phyloP scores from a whole-genome alignment of 2,888 invertebrate species.

The Latrodectus elegans region DNA sequence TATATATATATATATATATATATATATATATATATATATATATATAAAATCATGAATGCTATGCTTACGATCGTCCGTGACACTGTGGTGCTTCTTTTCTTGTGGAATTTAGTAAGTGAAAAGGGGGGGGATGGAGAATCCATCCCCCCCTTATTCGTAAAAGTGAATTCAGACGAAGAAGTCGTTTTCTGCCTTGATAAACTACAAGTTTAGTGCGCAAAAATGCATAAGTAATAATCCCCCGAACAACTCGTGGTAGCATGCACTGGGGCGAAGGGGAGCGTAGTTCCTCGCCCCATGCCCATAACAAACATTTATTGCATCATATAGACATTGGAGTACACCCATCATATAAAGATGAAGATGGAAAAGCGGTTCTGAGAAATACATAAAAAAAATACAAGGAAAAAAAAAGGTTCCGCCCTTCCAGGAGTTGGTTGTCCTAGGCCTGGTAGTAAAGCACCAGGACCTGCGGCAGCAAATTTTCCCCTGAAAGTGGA shows the following conservation, averaged over 20 bases:
- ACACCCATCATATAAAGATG: constrained; percentile 52
- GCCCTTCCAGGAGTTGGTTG: constrained; percentile 1
- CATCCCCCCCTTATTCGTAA: too few species aligned
- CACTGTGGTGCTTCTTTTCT: too few species aligned
- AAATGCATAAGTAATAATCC: constrained; percentile 43
- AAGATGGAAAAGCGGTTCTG: constrained; percentile 32
- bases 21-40: too few species aligned
- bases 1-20: too few species aligned
- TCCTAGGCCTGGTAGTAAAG: constrained; percentile 3
- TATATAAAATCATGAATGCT: too few species aligned
- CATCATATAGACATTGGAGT: constrained; percentile 52
- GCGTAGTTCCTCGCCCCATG: neutral
- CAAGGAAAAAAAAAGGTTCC: neutral
- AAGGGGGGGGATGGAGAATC: neutral
- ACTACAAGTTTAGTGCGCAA: constrained; percentile 47
- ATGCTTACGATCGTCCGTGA: too few species aligned
- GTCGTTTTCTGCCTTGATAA: constrained; percentile 30
- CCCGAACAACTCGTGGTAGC: constrained; percentile 1
- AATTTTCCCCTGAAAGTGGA: neutral
- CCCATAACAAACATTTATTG: constrained; percentile 64
- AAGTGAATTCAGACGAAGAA: too few species aligned
- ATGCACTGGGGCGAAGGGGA: too few species aligned
- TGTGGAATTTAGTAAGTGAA: too few species aligned
- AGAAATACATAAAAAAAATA: constrained; percentile 26
- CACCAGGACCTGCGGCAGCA: neutral